Percentiles rank a stretch among this genome's conserved stretches.
Conservation (phyloP, 1,140 invertebrate genomes). For the Bombus terrestris region DNA sequence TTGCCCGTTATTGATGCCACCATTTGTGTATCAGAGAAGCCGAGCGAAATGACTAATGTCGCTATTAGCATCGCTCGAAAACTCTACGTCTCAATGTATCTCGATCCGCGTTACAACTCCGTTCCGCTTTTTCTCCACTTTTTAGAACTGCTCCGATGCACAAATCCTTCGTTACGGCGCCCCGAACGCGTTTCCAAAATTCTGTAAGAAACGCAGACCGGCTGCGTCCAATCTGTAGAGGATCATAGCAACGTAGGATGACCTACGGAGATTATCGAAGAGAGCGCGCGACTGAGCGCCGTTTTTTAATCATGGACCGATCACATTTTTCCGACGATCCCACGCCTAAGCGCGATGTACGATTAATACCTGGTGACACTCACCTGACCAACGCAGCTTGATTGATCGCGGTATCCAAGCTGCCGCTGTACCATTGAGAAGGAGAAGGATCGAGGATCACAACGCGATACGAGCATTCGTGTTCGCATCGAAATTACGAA, state of each 20-base stretch:
- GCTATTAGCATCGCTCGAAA: constrained; percentile 75
- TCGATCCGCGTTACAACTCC: constrained; percentile 46
- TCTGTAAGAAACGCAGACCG: neutral
- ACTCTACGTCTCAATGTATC: constrained; percentile 71
- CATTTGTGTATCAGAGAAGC: constrained; percentile 78
- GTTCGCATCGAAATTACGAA: neutral
- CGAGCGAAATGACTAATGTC: constrained; percentile 78
- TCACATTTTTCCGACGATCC: too few relatives aligned
- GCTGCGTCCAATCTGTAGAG: neutral
- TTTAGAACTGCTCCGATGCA: neutral
- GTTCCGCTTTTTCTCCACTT: neutral
- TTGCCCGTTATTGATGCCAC: constrained; percentile 76
- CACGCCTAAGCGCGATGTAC: too few relatives aligned
- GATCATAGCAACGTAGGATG: too few relatives aligned
- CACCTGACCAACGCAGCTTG: neutral
- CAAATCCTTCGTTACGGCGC: too few relatives aligned
- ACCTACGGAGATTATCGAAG: too few relatives aligned
- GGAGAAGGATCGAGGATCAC: neutral
- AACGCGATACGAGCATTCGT: neutral
- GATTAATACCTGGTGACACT: neutral
- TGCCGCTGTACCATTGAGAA: neutral
- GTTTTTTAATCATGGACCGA: neutral
- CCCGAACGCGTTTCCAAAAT: neutral
- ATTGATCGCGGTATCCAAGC: neutral
- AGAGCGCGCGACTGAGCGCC: too few relatives aligned